Conservation (phyloP, 1,140 invertebrate genomes). For the Trinorchestia longiramus region DNA sequence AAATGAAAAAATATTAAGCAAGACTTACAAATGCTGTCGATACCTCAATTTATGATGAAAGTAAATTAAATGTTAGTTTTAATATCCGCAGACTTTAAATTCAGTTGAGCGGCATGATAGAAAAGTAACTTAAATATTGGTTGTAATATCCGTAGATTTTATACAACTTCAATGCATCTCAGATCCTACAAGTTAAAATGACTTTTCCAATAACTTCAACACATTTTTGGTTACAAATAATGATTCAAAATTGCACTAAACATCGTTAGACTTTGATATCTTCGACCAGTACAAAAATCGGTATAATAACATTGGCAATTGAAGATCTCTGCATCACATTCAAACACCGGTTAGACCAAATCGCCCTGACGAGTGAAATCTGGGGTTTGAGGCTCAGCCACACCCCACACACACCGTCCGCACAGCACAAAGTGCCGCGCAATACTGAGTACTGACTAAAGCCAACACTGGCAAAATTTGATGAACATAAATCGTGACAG, state of each 20-base stretch:
- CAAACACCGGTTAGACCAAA: background rate
- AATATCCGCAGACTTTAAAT: background rate
- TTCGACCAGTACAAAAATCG: background rate
- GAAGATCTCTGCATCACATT: background rate
- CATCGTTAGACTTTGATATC: background rate
- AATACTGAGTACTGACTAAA: background rate
- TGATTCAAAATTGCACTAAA: background rate
- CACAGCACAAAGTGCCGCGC: background rate
- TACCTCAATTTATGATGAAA: background rate
- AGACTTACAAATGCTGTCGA: background rate
- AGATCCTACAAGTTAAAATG: background rate
- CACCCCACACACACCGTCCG: background rate
- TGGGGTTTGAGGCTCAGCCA: background rate
- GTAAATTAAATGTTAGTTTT: background rate
- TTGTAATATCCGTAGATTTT: background rate
- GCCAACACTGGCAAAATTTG: background rate
- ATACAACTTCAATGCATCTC: background rate
- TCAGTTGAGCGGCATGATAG: too few relatives aligned
- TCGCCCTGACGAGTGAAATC: background rate
- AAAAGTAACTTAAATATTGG: background rate
- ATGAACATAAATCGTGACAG: background rate
- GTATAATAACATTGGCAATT: background rate
- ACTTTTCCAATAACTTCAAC: background rate
- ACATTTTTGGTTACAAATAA: background rate
- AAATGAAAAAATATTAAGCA: background rate